phyloP scores from a whole-genome alignment of 2,113 vertebrate genomes.

The Alexandromys fortis region DNA sequence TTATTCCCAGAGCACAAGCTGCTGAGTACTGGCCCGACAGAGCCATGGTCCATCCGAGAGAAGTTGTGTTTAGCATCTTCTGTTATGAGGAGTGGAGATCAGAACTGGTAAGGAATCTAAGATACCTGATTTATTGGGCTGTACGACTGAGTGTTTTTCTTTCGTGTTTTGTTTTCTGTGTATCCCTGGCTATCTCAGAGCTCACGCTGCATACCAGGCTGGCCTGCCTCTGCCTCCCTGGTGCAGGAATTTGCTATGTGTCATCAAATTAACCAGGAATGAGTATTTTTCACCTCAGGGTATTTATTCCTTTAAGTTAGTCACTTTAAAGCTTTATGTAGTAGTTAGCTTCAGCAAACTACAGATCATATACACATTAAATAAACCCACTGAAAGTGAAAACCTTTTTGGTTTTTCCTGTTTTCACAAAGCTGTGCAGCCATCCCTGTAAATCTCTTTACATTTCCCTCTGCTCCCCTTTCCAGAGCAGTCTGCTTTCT shows the following conservation, averaged over 20 bases:
- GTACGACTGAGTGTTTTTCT: not conserved
- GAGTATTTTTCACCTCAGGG: not conserved
- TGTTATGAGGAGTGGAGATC: conserved; percentile 99
- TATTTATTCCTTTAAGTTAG: not conserved
- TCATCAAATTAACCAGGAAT: not conserved
- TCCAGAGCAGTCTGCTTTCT: not conserved
- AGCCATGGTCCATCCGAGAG: conserved; percentile 98
- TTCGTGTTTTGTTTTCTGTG: not conserved
- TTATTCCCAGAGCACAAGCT: conserved; percentile 94
- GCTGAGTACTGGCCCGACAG: conserved; percentile 94
- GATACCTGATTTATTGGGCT: not conserved
- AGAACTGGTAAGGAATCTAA: conserved; percentile 93
- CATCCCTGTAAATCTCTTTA: not conserved
- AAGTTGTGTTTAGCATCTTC: conserved; percentile 98
- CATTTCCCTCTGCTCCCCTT: not conserved
- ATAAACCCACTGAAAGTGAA: not conserved
- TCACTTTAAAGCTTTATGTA: not conserved
- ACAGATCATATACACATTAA: not conserved
- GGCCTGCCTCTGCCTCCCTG: not conserved
- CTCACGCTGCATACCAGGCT: not conserved
- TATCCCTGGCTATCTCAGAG: not conserved
- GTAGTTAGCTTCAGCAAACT: not conserved
- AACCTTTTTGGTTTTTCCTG: not conserved
- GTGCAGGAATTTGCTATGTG: no score
- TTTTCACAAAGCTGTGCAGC: conserved; percentile 3